Evolutionary conservation across 2,797 vertebrate genomes (phyloP).

Genomic region (Nyctalus aviator): DNA sequence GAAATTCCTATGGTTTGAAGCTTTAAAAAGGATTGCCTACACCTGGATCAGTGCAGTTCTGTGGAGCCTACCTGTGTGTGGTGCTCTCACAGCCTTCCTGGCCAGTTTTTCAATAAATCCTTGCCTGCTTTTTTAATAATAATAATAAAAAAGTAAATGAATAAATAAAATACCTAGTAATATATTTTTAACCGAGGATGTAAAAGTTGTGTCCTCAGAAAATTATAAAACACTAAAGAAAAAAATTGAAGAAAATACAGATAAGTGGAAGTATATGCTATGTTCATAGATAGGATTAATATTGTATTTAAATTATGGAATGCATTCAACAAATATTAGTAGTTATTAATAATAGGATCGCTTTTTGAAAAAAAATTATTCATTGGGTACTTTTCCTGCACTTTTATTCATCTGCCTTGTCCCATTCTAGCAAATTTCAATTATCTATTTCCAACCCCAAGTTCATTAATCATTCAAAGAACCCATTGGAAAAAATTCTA

Average conservation of each 20-base stretch:
- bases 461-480: background rate
- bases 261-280: background rate
- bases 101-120: too few species aligned
- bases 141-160: background rate
- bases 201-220: background rate
- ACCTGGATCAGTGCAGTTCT: too few species aligned
- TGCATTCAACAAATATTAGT: background rate
- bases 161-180: background rate
- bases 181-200: background rate
- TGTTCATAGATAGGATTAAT: background rate
- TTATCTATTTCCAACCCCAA: background rate
- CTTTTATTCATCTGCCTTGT: background rate
- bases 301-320: background rate
- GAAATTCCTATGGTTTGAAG: too few species aligned
- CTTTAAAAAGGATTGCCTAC: too few species aligned
- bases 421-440: background rate
- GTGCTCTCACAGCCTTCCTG: too few species aligned
- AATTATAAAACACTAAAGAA: background rate
- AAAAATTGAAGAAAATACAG: background rate
- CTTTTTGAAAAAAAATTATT: background rate
- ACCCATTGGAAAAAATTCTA: background rate
- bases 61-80: too few species aligned
- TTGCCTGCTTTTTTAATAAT: too few species aligned
- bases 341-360: conserved; percentile 29
- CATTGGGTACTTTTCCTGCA: background rate